Evolutionary conservation across 2,888 invertebrate genomes (phyloP), one percentile per base, ranked within the genome.

Genomic region (Dryococelus australis): DNA sequence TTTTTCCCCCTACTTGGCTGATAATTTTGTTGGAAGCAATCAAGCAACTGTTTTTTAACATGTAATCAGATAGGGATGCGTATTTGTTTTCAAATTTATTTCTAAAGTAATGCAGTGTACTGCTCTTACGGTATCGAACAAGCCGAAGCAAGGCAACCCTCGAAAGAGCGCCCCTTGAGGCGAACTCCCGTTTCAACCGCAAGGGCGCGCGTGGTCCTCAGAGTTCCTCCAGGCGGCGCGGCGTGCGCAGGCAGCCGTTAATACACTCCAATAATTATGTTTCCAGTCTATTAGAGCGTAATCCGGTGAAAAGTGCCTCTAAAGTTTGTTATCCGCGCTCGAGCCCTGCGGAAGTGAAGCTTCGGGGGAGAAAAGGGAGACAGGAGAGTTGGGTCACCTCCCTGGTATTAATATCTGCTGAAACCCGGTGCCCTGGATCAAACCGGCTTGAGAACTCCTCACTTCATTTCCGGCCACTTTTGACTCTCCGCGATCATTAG

Each of bases 251-350:
- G 65, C 65, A 65, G 65, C 65, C 65, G 65, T 65, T 65, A 65
- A 65, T 24, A 5, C 65, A 16, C 13, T 65, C 65, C 24, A 65
- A 65, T 65, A 65, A 65, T 65, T 65, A 24, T 65, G 65, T 65
- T 65, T 65, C 65, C 65, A 65, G 65, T 65, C 65, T 65, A 65
- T 65, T 65, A 65, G 6, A 65, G 65, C 65, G 65, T 65, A 65
- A 65, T 65, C 65, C 65, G 8, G 65, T n/a, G 65, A 65, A 65
- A 65, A 65, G 65, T 65, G n/a, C 24, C 65, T 24, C 65, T 3
- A 2, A 65, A 65, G 65, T 65, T 65, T 65, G 65, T 65, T 65
- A 65, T 65, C 65, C 24, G 65, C 65, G 24, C 65, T 12, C 24
- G 65, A 24, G 65, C n/a, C 24, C 65, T 65, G 65, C 65, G 65